Evolutionary conservation across 2,888 invertebrate species (phyloP), one percentile per base, ranked within the genome.

Genomic region (Ischnus inquisitorius): DNA sequence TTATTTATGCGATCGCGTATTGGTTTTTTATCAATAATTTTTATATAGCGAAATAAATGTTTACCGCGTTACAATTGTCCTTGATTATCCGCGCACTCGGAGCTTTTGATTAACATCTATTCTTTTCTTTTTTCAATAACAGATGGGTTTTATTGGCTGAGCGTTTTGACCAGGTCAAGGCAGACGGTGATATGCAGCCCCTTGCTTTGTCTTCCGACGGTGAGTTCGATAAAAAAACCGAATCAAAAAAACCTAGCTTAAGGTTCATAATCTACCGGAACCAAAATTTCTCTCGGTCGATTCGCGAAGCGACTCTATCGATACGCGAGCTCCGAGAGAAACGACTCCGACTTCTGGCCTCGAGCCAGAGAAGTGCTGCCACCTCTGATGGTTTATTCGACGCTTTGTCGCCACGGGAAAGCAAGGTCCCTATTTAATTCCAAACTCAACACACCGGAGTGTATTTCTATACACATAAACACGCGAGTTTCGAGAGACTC

Each of bases 161-260:
- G 89, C 97, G 97, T 92, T 98, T 98, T 93, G 98, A 98, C 94
- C 98, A 98, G 93, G 96, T 97, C 48, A 96, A 96, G 88, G 96
- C 95, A 72, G 96, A 97, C 39, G 98, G 98, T 0, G 95, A 97
- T 71, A 93, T 98, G 91, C 92, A 98, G 88, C 96, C 97, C 2
- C 96, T 97, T 64, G 97, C 97, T 46, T 91, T 92, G 83, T 90
- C 92, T 39, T 89, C 92, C 46, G 92, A 93, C 62, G 91, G 93
- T 93, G 86, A 93, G 93, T 92, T 71, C 69, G 10, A 1, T 62
- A 60, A 14, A 54, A 71, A 64, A 51, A 60, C 51, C 57, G 25
- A 25, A 64, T 16, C 34, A 41, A 77, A 77, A 67, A 71, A 19
- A 41, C n/a, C n/a, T n/a, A 34, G 65, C n/a, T 51, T 41, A 39